These are phyloP conservation scores for Falco biarmicus DNA, from an alignment of 2,797 vertebrate species.

Conservation along the genomic window DNA sequence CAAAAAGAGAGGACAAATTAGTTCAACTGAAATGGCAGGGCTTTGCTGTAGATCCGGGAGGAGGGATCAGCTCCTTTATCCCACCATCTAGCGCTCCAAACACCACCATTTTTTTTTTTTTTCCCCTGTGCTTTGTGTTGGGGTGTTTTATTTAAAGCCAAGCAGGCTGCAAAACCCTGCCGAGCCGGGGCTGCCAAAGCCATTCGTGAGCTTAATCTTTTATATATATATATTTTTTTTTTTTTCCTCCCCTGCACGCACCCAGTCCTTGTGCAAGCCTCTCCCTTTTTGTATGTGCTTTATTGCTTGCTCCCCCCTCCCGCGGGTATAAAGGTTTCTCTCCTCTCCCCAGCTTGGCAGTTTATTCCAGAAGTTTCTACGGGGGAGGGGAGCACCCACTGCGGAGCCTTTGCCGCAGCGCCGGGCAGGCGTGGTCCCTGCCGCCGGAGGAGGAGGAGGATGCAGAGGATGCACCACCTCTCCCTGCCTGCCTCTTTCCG, in stretches of 20 bases:
- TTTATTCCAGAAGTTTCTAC: slow-evolving; percentile 64
- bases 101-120: neutral
- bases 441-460: neutral
- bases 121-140: neutral
- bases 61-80: slow-evolving; percentile 53
- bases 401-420: slow-evolving; percentile 60
- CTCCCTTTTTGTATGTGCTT: neutral
- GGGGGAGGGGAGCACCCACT: slow-evolving; percentile 38
- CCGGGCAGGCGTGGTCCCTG: neutral
- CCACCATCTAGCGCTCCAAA: slow-evolving; percentile 1
- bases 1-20: neutral
- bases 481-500: neutral
- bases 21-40: neutral
- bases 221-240: neutral
- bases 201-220: neutral
- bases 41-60: slow-evolving; percentile 40
- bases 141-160: slow-evolving; percentile 22
- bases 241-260: neutral
- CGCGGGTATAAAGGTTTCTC: neutral
- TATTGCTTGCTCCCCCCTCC: neutral
- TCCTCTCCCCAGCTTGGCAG: neutral
- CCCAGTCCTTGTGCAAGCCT: neutral
- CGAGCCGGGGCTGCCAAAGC: neutral
- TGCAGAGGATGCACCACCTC: slow-evolving; percentile 21
- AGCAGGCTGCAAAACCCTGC: neutral